phyloP scores from a whole-genome alignment of 1,140 invertebrate genomes.

The Macrocentrus cingulum region DNA sequence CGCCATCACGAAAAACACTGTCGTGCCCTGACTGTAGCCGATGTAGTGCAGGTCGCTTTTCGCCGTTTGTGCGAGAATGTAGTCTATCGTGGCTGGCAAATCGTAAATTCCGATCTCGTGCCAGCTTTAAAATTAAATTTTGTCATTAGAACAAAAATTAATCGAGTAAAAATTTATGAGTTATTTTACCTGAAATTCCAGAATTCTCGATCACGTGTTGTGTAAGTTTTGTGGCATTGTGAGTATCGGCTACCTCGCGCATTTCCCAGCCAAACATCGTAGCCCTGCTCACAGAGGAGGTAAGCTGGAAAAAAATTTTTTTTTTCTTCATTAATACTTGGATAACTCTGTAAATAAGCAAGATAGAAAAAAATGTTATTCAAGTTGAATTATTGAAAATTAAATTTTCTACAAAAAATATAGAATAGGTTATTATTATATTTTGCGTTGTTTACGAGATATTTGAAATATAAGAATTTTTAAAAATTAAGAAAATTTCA shows the following conservation, averaged over 20 bases:
- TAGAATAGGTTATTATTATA: too few relatives aligned
- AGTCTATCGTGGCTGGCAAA: constrained; percentile 64
- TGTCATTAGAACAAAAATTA: too few relatives aligned
- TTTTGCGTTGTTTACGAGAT: too few relatives aligned
- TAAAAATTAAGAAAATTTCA: too few relatives aligned
- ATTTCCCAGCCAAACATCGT: constrained; percentile 79
- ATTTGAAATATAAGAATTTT: too few relatives aligned
- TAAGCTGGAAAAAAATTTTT: constrained; percentile 59
- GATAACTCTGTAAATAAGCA: too few relatives aligned
- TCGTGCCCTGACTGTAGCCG: constrained; percentile 62
- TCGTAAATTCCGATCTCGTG: constrained; percentile 63
- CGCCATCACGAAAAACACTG: constrained; percentile 62
- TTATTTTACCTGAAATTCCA: constrained; percentile 62
- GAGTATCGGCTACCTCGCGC: constrained; percentile 73
- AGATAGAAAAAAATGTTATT: too few relatives aligned
- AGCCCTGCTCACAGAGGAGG: constrained; percentile 65
- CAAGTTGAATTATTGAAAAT: too few relatives aligned
- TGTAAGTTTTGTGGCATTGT: constrained; percentile 61
- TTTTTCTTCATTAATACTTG: background rate
- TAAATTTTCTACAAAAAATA: too few relatives aligned
- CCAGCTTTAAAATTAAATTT: constrained; percentile 48
- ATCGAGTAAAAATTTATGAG: too few relatives aligned
- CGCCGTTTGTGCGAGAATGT: constrained; percentile 60
- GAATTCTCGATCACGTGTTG: constrained; percentile 61
- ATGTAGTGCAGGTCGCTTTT: constrained; percentile 61